Evolutionary conservation across 2,113 vertebrate genomes (phyloP).

Genomic region (Mohoua ochrocephala): DNA sequence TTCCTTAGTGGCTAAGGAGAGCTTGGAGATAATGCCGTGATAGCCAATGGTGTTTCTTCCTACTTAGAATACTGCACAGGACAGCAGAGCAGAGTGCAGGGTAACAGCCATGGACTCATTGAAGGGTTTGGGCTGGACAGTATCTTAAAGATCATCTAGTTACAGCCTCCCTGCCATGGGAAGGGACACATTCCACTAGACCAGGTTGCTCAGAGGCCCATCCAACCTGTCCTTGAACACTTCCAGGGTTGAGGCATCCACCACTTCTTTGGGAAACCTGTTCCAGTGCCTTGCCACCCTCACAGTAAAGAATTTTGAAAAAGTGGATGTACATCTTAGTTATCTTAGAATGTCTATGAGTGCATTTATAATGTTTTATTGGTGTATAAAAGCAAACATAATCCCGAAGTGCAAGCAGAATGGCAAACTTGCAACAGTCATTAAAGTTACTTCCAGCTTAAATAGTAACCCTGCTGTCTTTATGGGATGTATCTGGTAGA

Average conservation of each 20-base stretch:
- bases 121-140: background rate
- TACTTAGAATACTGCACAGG: background rate
- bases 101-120: background rate
- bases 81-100: background rate
- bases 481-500: background rate
- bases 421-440: background rate
- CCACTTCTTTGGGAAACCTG: background rate
- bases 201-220: background rate
- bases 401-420: background rate
- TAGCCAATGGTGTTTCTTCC: background rate
- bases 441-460: background rate
- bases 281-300: background rate
- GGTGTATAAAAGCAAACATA: background rate
- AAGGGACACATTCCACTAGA: background rate
- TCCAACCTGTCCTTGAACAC: background rate
- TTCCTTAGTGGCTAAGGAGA: background rate
- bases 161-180: background rate
- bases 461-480: background rate
- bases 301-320: background rate
- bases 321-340: background rate
- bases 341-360: background rate
- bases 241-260: background rate
- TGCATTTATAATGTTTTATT: background rate
- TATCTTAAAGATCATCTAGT: background rate
- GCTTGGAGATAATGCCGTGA: background rate